phyloP scores from a whole-genome alignment of 1,140 invertebrate species.

The Vollenhovia emeryi region DNA sequence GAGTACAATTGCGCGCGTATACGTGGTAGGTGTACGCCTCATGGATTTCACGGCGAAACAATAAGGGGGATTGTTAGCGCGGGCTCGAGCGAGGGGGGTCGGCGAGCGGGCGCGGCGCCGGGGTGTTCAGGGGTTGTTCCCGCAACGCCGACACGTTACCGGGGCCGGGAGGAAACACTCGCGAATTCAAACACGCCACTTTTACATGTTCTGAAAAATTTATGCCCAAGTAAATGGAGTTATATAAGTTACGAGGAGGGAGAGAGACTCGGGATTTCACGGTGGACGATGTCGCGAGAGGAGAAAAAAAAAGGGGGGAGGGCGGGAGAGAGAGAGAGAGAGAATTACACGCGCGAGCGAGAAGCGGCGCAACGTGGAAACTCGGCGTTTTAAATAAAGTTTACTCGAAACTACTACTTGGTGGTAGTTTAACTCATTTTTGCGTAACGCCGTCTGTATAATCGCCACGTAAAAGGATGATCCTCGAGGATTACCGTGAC shows the following conservation, averaged over 20 bases:
- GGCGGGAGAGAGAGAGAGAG: not conserved
- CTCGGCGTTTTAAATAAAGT: slow-evolving; percentile 25
- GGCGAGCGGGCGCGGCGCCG: not conserved
- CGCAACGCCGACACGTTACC: not conserved
- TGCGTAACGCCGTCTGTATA: slow-evolving; percentile 12
- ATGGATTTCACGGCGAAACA: not conserved
- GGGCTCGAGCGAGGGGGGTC: not conserved
- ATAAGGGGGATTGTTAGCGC: not conserved
- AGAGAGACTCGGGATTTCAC: no score
- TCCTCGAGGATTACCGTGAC: slow-evolving; percentile 10
- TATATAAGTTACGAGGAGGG: not conserved
- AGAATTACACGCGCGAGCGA: not conserved
- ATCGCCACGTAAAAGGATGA: slow-evolving; percentile 25
- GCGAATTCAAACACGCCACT: not conserved
- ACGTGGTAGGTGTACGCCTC: not conserved
- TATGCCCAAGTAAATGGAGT: not conserved
- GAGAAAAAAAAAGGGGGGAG: not conserved
- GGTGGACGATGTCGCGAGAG: not conserved
- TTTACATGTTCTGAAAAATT: slow-evolving; percentile 31
- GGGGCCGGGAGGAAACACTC: not conserved
- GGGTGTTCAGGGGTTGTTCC: not conserved
- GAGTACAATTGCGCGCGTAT: not conserved
- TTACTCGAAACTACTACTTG: slow-evolving; percentile 28
- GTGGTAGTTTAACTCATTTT: slow-evolving; percentile 41
- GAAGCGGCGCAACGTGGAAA: not conserved